A percentile compares a stretch with the other conserved stretches of the same genome.
These are phyloP conservation scores for Nothocercus nigrocapillus DNA, from an alignment of 2,113 vertebrate species.

Conservation along the genomic window DNA sequence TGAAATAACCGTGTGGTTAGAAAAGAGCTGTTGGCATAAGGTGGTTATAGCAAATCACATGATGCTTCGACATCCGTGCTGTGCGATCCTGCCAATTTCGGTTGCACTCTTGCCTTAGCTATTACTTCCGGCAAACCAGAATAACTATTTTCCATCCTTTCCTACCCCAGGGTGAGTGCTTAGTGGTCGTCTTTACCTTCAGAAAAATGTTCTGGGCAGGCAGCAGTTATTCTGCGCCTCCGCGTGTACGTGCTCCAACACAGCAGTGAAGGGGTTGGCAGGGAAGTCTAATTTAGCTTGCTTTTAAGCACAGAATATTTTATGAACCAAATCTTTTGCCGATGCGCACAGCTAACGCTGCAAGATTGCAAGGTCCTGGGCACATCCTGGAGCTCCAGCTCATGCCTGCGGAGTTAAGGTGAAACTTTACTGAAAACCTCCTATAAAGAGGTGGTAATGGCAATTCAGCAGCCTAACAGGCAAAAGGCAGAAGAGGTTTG, in stretches of 20 bases:
- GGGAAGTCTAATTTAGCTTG: neutral
- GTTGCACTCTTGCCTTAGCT: neutral
- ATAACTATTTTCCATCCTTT: neutral
- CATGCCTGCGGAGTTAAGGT: neutral
- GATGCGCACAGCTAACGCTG: conserved; percentile 32
- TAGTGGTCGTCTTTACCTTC: neutral
- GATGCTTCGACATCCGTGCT: neutral
- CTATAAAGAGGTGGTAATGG: accelerated
- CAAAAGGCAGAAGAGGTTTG: neutral
- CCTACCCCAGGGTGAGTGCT: neutral
- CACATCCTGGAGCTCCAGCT: conserved; percentile 60
- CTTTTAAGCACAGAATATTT: conserved; percentile 7
- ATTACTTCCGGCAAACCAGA: neutral
- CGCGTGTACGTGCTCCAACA: accelerated
- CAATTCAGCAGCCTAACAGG: accelerated
- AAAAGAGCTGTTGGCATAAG: conserved; percentile 43
- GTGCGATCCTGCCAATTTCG: neutral
- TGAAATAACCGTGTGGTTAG: neutral
- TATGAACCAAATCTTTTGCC: conserved; percentile 10
- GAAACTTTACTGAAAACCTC: neutral
- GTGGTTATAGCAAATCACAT: neutral
- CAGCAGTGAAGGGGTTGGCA: neutral
- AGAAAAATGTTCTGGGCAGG: neutral
- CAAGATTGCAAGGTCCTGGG: neutral
- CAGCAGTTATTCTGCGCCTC: accelerated